Evolutionary conservation across 2,888 invertebrate species (phyloP), one percentile per base, ranked within the genome.

Genomic region (Thalpophila matura): DNA sequence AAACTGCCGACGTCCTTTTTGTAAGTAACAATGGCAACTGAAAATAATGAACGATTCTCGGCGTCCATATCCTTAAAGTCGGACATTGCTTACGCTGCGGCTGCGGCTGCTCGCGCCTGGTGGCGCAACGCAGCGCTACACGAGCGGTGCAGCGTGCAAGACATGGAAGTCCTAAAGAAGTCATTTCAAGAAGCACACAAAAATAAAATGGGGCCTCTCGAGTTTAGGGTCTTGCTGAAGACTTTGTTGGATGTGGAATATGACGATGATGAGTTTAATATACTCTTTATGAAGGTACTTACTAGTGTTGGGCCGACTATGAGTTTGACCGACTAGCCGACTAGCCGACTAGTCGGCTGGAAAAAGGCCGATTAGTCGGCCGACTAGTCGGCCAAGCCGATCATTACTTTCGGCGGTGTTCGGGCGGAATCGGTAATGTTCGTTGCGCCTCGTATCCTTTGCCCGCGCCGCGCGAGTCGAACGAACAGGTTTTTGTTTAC

Each of bases 231-330:
- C 18, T 65, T 93, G 24, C 79, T 96, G 9, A 80, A 85, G 38
- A 91, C 85, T 1, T 70, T 94, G 40, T 92, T 95, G 0, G 93
- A 92, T 63, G 89, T 96, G 12, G 92, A 93, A 54, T 96, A 95
- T 66, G 92, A 93, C 33, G 95, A 96, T 33, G 95, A 96, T 0
- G 96, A 96, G 42, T 97, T 95, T 68, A 95, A 96, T 42, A 93
- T 95, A 71, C 86, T 97, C 16, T 97, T 97, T 87, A 85, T 95
- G 59, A 96, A 96, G 91, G 96, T 96, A 84, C 3, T 5, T 10
- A 3, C 14, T 14, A 14, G n/a, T n/a, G n/a, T n/a, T n/a, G n/a
- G n/a, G n/a, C n/a, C n/a, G n/a, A n/a, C n/a, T n/a, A n/a, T n/a
- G n/a, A n/a, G n/a, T n/a, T n/a, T n/a, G n/a, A n/a, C n/a, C n/a